Conservation (phyloP, 2,113 vertebrate genomes). For the Bothrops jararaca region DNA sequence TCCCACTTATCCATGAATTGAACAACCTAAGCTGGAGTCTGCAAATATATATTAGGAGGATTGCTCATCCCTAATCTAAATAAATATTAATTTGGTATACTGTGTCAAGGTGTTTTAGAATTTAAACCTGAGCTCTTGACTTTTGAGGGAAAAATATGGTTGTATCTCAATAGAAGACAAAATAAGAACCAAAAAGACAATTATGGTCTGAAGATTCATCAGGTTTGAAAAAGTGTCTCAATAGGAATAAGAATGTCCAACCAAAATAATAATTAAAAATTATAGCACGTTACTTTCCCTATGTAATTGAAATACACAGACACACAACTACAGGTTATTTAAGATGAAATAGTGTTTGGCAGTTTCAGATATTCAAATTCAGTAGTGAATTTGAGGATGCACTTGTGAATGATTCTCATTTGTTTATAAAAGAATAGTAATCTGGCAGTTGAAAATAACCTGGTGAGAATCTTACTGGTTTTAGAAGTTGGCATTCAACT, state of each 20-base stretch:
- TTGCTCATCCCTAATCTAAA: neutral
- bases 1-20: neutral
- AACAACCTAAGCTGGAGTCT: neutral
- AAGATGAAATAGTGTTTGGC: neutral
- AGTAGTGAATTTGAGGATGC: neutral
- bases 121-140: neutral
- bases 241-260: neutral
- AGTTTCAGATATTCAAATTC: neutral
- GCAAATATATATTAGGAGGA: neutral
- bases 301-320: neutral
- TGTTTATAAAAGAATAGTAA: neutral
- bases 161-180: neutral
- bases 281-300: neutral
- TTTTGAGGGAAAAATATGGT: neutral
- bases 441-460: neutral
- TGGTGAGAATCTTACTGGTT: neutral
- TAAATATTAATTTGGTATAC: neutral
- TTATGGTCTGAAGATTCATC: neutral
- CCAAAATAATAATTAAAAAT: neutral
- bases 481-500: neutral
- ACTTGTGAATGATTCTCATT: neutral
- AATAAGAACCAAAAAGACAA: neutral
- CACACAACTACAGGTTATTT: neutral
- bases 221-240: neutral
- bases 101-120: neutral